A percentile compares a stretch with the other conserved stretches of the same genome.
Evolutionary conservation across 2,888 invertebrate species (phyloP).

Genomic region (Thysanoteuthis rhombus): DNA sequence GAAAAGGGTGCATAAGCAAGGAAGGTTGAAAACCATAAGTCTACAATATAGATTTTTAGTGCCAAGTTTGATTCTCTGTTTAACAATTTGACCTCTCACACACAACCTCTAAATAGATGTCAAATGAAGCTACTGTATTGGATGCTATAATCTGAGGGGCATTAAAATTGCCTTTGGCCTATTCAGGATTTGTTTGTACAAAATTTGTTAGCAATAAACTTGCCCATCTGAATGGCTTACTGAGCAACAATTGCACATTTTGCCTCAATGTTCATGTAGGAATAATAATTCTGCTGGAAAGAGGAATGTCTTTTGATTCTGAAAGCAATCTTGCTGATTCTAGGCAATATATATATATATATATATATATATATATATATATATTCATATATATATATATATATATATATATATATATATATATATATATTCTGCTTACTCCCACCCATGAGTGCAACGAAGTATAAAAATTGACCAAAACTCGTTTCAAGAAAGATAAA

Average conservation of each 20-base stretch:
- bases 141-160: not conserved
- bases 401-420: too few species aligned
- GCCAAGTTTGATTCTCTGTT: not conserved
- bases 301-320: not conserved
- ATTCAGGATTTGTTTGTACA: not conserved
- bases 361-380: too few species aligned
- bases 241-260: not conserved
- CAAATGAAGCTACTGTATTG: not conserved
- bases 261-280: not conserved
- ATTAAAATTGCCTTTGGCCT: not conserved
- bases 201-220: not conserved
- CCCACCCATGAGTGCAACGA: not conserved
- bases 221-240: not conserved
- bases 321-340: not conserved
- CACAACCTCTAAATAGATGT: not conserved
- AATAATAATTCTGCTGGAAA: not conserved
- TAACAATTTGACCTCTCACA: not conserved
- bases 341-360: not conserved
- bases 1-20: too few species aligned
- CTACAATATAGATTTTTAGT: not conserved
- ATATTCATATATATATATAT: too few species aligned
- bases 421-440: not conserved
- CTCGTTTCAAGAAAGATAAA: too few species aligned
- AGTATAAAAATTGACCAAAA: not conserved
- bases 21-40: too few species aligned